These are phyloP conservation scores for Diadophis punctatus DNA, from an alignment of 2,113 vertebrate genomes.

Conservation along the genomic window DNA sequence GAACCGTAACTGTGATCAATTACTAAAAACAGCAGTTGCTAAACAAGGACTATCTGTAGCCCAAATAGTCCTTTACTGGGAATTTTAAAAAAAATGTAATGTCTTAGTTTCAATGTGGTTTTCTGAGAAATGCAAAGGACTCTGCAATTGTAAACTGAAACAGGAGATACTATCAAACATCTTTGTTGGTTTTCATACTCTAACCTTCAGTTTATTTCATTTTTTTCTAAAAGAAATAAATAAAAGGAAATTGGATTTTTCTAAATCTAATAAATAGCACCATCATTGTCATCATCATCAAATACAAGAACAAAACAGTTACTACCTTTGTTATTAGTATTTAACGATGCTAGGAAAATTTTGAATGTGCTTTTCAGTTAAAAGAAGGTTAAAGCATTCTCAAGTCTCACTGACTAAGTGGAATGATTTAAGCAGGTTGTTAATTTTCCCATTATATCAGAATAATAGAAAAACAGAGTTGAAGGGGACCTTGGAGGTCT, in stretches of 20 bases:
- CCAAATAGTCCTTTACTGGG: not conserved
- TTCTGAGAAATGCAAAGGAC: not conserved
- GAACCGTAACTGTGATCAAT: not conserved
- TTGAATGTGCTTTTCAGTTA: not conserved
- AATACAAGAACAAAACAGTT: not conserved
- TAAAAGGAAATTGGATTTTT: too few relatives aligned
- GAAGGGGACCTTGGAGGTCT: not conserved
- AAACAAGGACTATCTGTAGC: not conserved
- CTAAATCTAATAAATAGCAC: not conserved
- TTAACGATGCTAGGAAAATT: not conserved
- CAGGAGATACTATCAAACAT: not conserved
- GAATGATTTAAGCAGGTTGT: not conserved
- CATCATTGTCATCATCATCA: not conserved
- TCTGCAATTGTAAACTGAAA: not conserved
- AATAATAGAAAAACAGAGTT: not conserved
- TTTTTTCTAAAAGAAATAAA: too few relatives aligned
- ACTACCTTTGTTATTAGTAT: not conserved
- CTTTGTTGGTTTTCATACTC: not conserved
- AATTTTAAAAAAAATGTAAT: not conserved
- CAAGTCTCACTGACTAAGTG: not conserved
- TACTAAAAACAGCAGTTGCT: not conserved
- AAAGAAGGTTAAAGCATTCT: not conserved
- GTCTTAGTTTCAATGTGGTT: not conserved
- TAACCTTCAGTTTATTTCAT: too few relatives aligned
- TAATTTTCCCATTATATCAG: not conserved